phyloP scores from a whole-genome alignment of 2,113 vertebrate genomes.

The Petrocephalus zakoni region DNA sequence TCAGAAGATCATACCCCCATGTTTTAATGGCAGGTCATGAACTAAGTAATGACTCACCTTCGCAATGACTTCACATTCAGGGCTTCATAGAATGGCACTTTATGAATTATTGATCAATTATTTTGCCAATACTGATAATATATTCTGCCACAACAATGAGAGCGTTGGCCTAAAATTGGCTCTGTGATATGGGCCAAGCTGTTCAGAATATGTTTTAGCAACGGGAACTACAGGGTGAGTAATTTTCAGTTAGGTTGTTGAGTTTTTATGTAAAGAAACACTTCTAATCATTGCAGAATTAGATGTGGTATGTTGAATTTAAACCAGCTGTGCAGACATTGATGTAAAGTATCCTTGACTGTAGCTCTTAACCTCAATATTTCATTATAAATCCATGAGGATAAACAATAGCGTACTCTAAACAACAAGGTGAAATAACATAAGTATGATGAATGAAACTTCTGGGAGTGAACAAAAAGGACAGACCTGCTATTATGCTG shows the following conservation, averaged over 20 bases:
- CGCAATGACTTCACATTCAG: slow-evolving; percentile 42
- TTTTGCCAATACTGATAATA: slow-evolving; percentile 17
- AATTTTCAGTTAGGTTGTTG: neutral
- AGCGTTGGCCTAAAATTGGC: neutral
- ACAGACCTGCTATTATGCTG: neutral
- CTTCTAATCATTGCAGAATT: neutral
- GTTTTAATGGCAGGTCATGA: slow-evolving; percentile 56
- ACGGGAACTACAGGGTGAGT: neutral
- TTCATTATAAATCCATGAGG: neutral
- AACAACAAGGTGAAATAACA: neutral
- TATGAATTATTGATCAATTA: slow-evolving; percentile 59
- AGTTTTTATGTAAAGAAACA: neutral
- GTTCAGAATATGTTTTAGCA: neutral
- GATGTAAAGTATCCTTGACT: neutral
- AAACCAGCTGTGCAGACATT: neutral
- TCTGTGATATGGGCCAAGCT: neutral
- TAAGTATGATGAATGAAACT: neutral
- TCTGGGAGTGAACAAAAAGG: neutral
- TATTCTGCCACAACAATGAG: neutral
- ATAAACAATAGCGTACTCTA: neutral
- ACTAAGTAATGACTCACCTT: slow-evolving; percentile 41
- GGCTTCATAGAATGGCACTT: slow-evolving; percentile 43
- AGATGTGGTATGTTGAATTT: neutral
- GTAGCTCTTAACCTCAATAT: neutral
- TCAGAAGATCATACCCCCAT: slow-evolving; percentile 31